A percentile compares a stretch with the other conserved stretches of the same genome.
These are phyloP conservation scores for Stenodema calcarata DNA, from an alignment of 2,888 invertebrate genomes.

Conservation along the genomic window DNA sequence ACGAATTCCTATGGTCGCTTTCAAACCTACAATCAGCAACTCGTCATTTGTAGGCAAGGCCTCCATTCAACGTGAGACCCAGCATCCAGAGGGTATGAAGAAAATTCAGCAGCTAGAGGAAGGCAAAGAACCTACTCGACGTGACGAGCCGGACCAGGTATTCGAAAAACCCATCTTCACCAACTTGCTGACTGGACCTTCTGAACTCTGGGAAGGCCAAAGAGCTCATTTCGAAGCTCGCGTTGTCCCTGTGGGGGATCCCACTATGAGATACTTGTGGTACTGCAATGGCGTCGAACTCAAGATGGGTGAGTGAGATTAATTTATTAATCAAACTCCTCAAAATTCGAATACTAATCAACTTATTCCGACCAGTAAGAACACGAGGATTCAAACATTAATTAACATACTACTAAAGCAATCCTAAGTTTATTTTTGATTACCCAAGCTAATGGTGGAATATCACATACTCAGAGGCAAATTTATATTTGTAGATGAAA, in stretches of 20 bases:
- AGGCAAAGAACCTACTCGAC: constrained; percentile 69
- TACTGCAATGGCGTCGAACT: constrained; percentile 92
- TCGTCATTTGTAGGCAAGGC: constrained; percentile 77
- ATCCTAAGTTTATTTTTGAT: too few relatives aligned
- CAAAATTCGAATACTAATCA: too few relatives aligned
- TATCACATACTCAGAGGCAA: too few relatives aligned
- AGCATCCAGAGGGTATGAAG: constrained; percentile 89
- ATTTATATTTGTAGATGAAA: not conserved
- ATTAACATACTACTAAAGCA: too few relatives aligned
- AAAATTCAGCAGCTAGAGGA: constrained; percentile 88
- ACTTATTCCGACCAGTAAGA: too few relatives aligned
- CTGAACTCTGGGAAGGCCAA: constrained; percentile 90
- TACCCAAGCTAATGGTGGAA: too few relatives aligned
- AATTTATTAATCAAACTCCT: too few relatives aligned
- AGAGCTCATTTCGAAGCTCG: constrained; percentile 90
- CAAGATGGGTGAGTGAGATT: constrained; percentile 74
- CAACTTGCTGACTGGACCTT: constrained; percentile 83
- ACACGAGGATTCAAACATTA: too few relatives aligned
- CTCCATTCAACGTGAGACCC: constrained; percentile 84
- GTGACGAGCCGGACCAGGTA: constrained; percentile 78
- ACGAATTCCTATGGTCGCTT: too few relatives aligned
- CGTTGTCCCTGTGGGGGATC: constrained; percentile 92
- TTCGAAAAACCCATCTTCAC: constrained; percentile 94
- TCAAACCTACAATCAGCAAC: too few relatives aligned
- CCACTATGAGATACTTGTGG: constrained; percentile 92